Base-by-base conservation (phyloP, 2,797 vertebrate species). In the Pogonophryne albipinna region DNA sequence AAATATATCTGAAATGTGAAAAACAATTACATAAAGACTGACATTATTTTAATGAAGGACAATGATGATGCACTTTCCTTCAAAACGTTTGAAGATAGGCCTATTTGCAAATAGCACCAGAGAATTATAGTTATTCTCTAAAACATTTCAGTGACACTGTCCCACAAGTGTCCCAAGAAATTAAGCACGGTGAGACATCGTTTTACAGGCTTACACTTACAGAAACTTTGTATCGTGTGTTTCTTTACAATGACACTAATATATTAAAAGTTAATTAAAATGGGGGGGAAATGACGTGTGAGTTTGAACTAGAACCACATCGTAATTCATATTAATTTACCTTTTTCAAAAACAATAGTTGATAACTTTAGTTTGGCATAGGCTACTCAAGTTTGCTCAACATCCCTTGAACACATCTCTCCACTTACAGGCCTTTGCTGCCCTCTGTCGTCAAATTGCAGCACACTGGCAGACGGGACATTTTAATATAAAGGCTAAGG, bases 381-480 rank as follows among this genome's bases (percentile, higher is more conserved):
- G 27, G 27, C 27, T 5, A 34, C 56, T 45, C 4, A 53, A 17
- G 74, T 78, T 19, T 47, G 45, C 19, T 78, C 41, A 53, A 47
- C n/a, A 27, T n/a, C 49, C 7, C 2, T 13, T 63, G 19, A 11
- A 60, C 12, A 16, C 49, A 63, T 15, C 44, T 15, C 53, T 2
- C n/a, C 11, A 76, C 66, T 27, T 11, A 63, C 23, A 70, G 64
- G 53, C 20, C 72, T 81, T 46, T 94, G 91, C 92, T 93, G 92
- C 94, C 89, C 91, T 85, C 95, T 95, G 80, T 64, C 84, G 94
- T 72, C 62, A 42, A 42, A 64, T 4, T 44, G 8, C 6, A 6
- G 27, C n/a, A 71, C 42, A 80, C 23, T 72, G 57, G 34, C 10
- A 23, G 9, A 27, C 4, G 16, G 16, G 3, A 44, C 12, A 19